These are phyloP conservation scores for Drosophila paranaensis DNA, from an alignment of 2,888 invertebrate genomes.

Conservation along the genomic window DNA sequence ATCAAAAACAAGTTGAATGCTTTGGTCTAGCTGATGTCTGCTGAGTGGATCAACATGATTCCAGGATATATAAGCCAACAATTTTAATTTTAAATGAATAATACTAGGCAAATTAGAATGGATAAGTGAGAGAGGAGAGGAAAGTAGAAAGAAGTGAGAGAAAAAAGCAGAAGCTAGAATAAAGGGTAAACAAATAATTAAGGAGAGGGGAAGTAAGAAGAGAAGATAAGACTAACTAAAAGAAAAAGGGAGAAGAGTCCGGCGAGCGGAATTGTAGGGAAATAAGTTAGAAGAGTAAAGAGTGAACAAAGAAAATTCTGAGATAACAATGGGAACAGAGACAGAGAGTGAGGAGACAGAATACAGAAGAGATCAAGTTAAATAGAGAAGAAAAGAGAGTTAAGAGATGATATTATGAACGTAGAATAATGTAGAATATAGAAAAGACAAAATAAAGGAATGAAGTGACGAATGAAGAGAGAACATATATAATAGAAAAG, in stretches of 20 bases:
- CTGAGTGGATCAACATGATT: conserved; percentile 6
- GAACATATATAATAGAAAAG: not conserved
- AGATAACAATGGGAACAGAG: not conserved
- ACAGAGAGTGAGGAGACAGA: not conserved
- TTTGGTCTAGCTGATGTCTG: not conserved
- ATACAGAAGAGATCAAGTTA: not conserved
- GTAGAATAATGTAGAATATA: not conserved
- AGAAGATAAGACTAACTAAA: no score
- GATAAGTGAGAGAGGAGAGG: fast-evolving
- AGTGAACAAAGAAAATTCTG: not conserved
- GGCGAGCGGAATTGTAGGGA: no score
- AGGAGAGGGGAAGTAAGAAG: no score
- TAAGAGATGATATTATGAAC: no score
- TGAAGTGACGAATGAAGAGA: not conserved
- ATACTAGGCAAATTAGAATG: not conserved
- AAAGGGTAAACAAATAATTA: no score
- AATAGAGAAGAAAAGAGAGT: not conserved
- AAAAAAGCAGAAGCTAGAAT: no score
- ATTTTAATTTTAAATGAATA: not conserved
- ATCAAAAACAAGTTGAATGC: conserved; percentile 1
- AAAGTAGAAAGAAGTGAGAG: not conserved
- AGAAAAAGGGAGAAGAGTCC: no score
- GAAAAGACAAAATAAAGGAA: no score
- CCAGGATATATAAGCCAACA: not conserved
- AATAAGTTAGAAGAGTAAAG: no score